Conservation (phyloP, 2,113 vertebrate species). For the Hippopotamus amphibius region DNA sequence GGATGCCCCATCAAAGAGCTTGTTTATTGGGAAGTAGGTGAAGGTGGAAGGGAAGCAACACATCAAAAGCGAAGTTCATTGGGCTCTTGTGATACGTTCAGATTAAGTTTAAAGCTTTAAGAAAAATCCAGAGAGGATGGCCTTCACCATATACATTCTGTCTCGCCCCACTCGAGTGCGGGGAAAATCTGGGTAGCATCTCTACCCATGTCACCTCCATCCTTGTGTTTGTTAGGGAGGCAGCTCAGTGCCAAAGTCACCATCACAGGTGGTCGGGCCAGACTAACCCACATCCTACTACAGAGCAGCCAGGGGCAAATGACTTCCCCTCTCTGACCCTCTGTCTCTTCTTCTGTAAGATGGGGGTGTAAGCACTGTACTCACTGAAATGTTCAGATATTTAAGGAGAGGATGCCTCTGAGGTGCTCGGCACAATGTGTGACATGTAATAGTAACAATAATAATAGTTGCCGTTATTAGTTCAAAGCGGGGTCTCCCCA, state of each 20-base stretch:
- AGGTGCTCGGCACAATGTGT: neutral
- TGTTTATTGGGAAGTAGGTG: neutral
- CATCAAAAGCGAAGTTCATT: rapidly evolving
- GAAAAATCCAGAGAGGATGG: neutral
- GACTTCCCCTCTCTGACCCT: neutral
- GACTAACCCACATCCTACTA: neutral
- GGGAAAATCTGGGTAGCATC: neutral
- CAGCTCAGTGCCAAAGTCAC: neutral
- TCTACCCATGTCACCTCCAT: rapidly evolving
- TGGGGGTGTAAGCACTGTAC: rapidly evolving
- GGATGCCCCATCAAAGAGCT: neutral
- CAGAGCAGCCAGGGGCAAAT: neutral
- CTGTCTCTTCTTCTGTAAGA: neutral
- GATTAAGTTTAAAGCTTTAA: neutral
- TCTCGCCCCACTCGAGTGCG: neutral
- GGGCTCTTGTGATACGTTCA: neutral
- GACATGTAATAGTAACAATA: too few relatives aligned
- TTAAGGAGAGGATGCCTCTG: neutral
- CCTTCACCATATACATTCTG: rapidly evolving
- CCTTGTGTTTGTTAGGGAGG: neutral
- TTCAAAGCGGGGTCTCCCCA: neutral
- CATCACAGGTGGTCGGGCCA: neutral
- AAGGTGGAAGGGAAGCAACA: neutral
- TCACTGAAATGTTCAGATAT: neutral
- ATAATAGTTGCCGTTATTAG: neutral